Conservation (phyloP, 2,888 invertebrate genomes). For the Sipha maydis region DNA sequence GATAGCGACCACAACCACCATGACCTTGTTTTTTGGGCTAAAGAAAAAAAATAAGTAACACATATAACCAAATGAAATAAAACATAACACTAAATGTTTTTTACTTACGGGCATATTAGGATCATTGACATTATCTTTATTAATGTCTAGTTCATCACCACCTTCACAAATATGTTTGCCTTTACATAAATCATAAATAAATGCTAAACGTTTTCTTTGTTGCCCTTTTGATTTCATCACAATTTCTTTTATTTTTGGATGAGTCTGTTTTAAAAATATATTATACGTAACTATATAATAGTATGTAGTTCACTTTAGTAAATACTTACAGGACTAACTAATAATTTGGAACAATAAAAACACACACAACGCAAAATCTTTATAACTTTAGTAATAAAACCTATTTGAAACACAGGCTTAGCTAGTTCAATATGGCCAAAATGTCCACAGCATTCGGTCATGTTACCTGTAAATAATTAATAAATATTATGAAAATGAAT, state of each 20-base stretch:
- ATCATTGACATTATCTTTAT: constrained; percentile 71
- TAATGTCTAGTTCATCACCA: constrained; percentile 96
- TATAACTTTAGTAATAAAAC: constrained; percentile 95
- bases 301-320: background rate
- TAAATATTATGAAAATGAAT: background rate
- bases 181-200: constrained; percentile 98
- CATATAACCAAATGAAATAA: background rate
- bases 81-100: background rate
- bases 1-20: constrained; percentile 98
- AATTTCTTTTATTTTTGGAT: constrained; percentile 93
- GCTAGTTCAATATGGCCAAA: constrained; percentile 98
- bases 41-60: constrained; percentile 29
- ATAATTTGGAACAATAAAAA: constrained; percentile 96
- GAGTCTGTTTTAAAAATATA: constrained; percentile 73
- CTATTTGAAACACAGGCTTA: constrained; percentile 98
- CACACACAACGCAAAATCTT: constrained; percentile 98
- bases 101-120: constrained; percentile 65
- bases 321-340: constrained; percentile 89
- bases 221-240: constrained; percentile 96
- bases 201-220: constrained; percentile 90
- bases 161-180: constrained; percentile 98
- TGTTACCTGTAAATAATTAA: constrained; percentile 74
- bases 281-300: background rate
- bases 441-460: constrained; percentile 99
- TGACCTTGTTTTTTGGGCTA: constrained; percentile 76